Evolutionary conservation across 2,888 invertebrate genomes (phyloP), one percentile per base, ranked within the genome.

Genomic region (Biston betularia): DNA sequence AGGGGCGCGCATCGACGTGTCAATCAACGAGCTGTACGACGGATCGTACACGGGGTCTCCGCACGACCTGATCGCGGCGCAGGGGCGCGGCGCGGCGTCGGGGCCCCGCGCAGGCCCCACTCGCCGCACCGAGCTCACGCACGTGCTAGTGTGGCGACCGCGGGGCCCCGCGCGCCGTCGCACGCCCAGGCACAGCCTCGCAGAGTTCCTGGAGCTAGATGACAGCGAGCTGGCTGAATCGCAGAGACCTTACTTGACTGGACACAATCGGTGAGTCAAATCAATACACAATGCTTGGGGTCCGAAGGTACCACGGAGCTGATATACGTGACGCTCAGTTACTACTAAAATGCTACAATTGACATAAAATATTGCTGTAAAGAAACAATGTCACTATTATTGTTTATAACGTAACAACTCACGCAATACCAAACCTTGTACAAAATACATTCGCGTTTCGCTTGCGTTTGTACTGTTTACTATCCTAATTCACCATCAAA

Each of bases 21-120:
- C 98, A 0, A 97, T 99, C 76, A 99, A 99, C 90, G 98, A 99
- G 87, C 93, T 97, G 69, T 99, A 98, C 89, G 99, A 99, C 90
- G 98, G 98, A 0, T 98, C 98, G 0, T 99, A 98, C 89, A 97
- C 97, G 11, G 98, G 98, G 6, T 98, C 98, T 49, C 98, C 98
- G 0, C 97, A 97, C 83, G 98, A 98, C 88, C 94, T 98, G 72
- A 97, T 97, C 59, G 96, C 97, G 95, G 97, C 74, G 95, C 97
- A 74, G 95, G 97, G 71, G 86, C 97, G 96, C 95, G 8, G 97
- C 96, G 35, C 90, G 96, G 75, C 96, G 95, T 59, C 96, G 86
- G 73, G 89, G 95, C 96, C 58, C 9, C 93, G 97, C 67, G 96
- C 97, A 4, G 97, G 97, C 0, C 97, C 97, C 38, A 96, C 97